These are phyloP conservation scores for Parambassis ranga DNA, from an alignment of 2,797 vertebrate genomes.

Conservation along the genomic window DNA sequence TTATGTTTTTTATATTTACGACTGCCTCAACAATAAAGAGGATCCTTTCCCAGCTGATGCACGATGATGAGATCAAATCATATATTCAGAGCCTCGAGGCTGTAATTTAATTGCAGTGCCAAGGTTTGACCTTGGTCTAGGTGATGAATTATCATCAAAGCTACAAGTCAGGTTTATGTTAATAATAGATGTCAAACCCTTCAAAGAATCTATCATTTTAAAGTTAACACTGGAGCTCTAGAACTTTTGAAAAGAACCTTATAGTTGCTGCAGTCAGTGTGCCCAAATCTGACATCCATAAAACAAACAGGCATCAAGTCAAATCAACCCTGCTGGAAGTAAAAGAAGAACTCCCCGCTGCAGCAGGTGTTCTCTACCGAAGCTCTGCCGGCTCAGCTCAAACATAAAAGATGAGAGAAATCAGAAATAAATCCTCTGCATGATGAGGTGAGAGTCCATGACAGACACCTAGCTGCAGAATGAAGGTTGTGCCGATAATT, in stretches of 20 bases:
- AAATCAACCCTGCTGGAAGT: neutral
- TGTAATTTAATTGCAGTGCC: neutral
- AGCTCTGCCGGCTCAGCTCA: constrained; percentile 1
- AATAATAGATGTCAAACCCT: neutral
- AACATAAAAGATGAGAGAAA: neutral
- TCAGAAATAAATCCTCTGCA: neutral
- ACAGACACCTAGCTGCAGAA: neutral
- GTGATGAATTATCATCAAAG: neutral
- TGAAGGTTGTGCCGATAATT: neutral
- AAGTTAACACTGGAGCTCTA: neutral
- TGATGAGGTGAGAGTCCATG: neutral
- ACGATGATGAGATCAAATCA: neutral
- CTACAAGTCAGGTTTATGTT: rapidly evolving
- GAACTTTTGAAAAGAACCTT: neutral
- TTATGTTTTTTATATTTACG: neutral
- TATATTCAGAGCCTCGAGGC: neutral
- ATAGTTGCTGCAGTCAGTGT: neutral
- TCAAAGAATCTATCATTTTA: neutral
- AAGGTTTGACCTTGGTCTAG: neutral
- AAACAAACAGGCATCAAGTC: constrained; percentile 27
- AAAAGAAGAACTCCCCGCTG: constrained; percentile 15
- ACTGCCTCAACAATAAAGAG: neutral
- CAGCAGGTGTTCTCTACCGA: constrained; percentile 28
- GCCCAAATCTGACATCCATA: neutral
- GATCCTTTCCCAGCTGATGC: neutral